Evolutionary conservation across 2,113 vertebrate genomes (phyloP), one percentile per base, ranked within the genome.

Genomic region (Hemichromis elongatus): DNA sequence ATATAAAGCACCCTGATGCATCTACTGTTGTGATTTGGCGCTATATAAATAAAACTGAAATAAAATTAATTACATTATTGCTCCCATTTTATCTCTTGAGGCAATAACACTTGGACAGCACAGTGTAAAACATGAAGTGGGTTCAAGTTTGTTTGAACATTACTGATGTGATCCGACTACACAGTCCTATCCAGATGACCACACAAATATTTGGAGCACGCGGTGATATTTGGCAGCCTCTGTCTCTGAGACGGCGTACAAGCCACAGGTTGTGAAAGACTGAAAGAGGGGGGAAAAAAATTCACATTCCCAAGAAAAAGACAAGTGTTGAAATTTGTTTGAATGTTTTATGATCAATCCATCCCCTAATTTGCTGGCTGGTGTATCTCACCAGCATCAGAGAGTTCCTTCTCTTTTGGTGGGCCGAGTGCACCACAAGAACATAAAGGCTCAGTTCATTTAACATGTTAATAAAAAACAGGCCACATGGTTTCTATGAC

Each of bases 121-220:
- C 21, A 81, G 80, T 89, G 85, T 85, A 90, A 90, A 92, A 93
- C 83, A 89, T 89, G 81, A 90, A 75, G 80, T 80, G 35, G 73
- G 66, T 86, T 90, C 66, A 89, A 92, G 90, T 91, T 80, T 90
- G 88, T 94, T 94, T 93, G 89, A 94, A 89, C 84, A 90, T 91
- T 82, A 87, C 80, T 93, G 90, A 94, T 88, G 82, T 85, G 92
- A 90, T 94, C 75, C 82, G 63, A 93, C 87, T 85, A 75, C 89
- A 92, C 90, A 91, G 84, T 86, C 89, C 92, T 90, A 89, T 93
- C 92, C 93, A 95, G 90, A 91, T 94, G 91, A 95, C 88, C 93
- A 89, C 91, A 93, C 91, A 95, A 95, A 96, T 96, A 96, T 96
- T 95, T 95, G 90, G 89, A 95, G 89, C 91, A 91, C 86, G 87